phyloP scores from a whole-genome alignment of 2,888 invertebrate genomes.

The Amphipyra tragopoginis region DNA sequence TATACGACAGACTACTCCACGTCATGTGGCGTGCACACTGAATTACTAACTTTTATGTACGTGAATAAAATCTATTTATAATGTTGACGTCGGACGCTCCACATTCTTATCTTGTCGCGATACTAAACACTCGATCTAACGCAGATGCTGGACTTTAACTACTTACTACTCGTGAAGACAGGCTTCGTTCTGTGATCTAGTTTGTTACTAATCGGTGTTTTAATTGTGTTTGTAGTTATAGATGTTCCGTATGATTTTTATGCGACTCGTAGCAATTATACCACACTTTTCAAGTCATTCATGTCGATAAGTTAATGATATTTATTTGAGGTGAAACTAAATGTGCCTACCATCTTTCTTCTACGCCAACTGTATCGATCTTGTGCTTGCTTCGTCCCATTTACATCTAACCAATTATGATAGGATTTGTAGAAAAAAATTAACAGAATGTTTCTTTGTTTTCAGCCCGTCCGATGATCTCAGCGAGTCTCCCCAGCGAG shows the following conservation, averaged over 20 bases:
- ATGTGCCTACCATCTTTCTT: no score
- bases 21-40: constrained; percentile 75
- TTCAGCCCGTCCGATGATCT: constrained; percentile 91
- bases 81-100: constrained; percentile 83
- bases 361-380: no score
- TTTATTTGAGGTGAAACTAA: background rate
- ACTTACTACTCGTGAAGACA: constrained; percentile 48
- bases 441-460: constrained; percentile 50
- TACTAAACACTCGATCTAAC: constrained; percentile 74
- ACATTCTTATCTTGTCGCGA: constrained; percentile 85
- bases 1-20: constrained; percentile 72
- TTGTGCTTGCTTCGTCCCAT: constrained; percentile 2
- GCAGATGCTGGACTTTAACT: constrained; percentile 71
- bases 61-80: constrained; percentile 88
- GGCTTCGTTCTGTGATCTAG: constrained; percentile 44
- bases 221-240: constrained; percentile 34
- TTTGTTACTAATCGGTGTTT: constrained; percentile 41
- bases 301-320: constrained; percentile 15
- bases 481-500: constrained; percentile 92
- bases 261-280: constrained; percentile 2
- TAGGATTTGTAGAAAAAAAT: background rate
- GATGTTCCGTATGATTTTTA: constrained; percentile 8
- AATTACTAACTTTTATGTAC: constrained; percentile 78
- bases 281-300: background rate
- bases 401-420: constrained; percentile 2